phyloP scores from a whole-genome alignment of 2,888 invertebrate species.

The Andrena bucephala region DNA sequence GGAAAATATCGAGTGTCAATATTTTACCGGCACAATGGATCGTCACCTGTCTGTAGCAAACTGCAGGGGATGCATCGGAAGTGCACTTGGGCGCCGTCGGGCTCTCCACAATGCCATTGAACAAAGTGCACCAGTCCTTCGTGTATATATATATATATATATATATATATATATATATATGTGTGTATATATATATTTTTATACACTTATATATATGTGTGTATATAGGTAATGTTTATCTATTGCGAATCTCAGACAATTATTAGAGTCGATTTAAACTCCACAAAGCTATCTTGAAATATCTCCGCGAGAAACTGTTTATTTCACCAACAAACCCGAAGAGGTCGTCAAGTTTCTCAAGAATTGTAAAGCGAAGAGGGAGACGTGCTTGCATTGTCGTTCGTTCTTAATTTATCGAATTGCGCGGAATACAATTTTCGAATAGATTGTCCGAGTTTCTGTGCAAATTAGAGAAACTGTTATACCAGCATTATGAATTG shows the following conservation, averaged over 20 bases:
- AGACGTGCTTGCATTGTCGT: no score
- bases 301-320: not conserved
- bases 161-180: not conserved
- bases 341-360: no score
- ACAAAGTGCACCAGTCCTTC: slow-evolving; percentile 68
- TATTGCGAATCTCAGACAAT: slow-evolving; percentile 45
- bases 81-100: slow-evolving; percentile 72
- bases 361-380: not conserved
- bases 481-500: not conserved
- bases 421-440: no score
- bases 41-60: slow-evolving; percentile 68
- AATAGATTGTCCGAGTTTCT: not conserved
- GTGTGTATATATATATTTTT: not conserved
- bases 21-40: slow-evolving; percentile 80
- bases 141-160: slow-evolving; percentile 5
- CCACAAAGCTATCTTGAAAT: not conserved
- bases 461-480: not conserved
- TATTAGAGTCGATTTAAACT: slow-evolving; percentile 8
- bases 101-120: slow-evolving; percentile 71
- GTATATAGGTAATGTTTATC: slow-evolving; percentile 45
- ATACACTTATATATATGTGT: not conserved
- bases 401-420: no score
- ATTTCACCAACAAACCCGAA: not conserved
- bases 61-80: slow-evolving; percentile 72
- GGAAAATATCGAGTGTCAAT: slow-evolving; percentile 80